phyloP scores from a whole-genome alignment of 2,888 invertebrate species.

The Nymphalis c-album region DNA sequence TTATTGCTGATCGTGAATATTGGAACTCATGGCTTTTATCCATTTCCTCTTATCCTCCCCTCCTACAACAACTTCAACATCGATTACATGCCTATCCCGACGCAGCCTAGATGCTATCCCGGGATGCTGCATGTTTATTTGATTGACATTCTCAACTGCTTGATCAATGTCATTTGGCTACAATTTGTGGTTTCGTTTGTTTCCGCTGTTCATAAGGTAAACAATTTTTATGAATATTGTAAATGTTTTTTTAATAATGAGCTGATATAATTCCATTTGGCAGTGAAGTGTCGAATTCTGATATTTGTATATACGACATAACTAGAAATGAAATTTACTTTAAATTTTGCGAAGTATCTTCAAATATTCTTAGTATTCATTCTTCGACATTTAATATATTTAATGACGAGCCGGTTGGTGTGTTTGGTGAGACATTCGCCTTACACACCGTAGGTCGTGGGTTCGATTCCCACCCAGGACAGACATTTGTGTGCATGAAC shows the following conservation, averaged over 20 bases:
- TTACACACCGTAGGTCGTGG: too few relatives aligned
- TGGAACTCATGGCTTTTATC: slow-evolving; percentile 70
- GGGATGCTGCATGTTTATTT: slow-evolving; percentile 63
- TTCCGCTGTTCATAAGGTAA: slow-evolving; percentile 59
- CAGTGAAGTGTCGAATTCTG: too few relatives aligned
- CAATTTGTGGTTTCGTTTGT: slow-evolving; percentile 58
- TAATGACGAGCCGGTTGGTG: too few relatives aligned
- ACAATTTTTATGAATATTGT: slow-evolving; percentile 9
- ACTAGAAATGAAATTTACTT: too few relatives aligned
- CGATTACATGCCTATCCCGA: slow-evolving; percentile 47
- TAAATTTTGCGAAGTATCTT: too few relatives aligned
- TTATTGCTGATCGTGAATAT: slow-evolving; percentile 59
- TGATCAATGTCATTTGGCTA: slow-evolving; percentile 65
- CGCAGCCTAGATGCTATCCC: slow-evolving; percentile 56
- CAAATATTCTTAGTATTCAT: too few relatives aligned
- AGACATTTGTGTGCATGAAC: too few relatives aligned
- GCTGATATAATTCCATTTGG: too few relatives aligned
- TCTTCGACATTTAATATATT: not conserved
- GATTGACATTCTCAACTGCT: slow-evolving; percentile 58
- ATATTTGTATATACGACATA: too few relatives aligned
- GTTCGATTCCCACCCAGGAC: too few relatives aligned
- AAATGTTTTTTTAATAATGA: not conserved
- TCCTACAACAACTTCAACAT: slow-evolving; percentile 48
- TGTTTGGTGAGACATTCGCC: too few relatives aligned
- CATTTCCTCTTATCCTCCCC: slow-evolving; percentile 56